phyloP scores from a whole-genome alignment of 2,113 vertebrate species.

The Gymnocephalus cernua region DNA sequence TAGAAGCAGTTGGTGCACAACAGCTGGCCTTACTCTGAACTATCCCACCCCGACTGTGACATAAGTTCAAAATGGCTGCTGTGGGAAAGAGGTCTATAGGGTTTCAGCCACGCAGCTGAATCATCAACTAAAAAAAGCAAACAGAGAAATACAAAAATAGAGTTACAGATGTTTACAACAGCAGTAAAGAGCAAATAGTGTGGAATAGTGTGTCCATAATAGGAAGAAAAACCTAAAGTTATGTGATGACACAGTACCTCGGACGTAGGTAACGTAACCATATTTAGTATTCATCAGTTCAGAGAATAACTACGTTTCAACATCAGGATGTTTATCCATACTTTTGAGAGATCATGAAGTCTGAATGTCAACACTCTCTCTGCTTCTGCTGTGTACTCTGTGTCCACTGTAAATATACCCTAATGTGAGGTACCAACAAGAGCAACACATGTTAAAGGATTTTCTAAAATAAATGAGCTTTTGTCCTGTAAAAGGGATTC shows the following conservation, averaged over 20 bases:
- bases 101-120: constrained; percentile 44
- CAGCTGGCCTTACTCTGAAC: constrained; percentile 40
- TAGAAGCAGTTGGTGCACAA: constrained; percentile 15
- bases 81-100: constrained; percentile 43
- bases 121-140: constrained; percentile 29
- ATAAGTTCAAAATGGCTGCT: constrained; percentile 40
- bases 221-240: not conserved
- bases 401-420: constrained; percentile 43
- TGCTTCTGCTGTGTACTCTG: constrained; percentile 28
- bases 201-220: not conserved
- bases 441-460: constrained; percentile 44
- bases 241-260: not conserved
- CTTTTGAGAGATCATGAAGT: constrained; percentile 30
- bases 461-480: constrained; percentile 59
- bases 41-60: constrained; percentile 29
- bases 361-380: constrained; percentile 22
- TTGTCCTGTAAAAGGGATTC: constrained; percentile 32
- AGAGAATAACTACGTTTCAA: constrained; percentile 15
- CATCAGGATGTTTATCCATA: constrained; percentile 66
- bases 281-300: not conserved
- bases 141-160: constrained; percentile 31
- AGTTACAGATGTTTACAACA: constrained; percentile 20
- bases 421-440: constrained; percentile 58
- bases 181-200: not conserved
- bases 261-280: not conserved